A percentile compares a stretch with the other conserved stretches of the same genome.
Evolutionary conservation across 2,113 vertebrate species (phyloP).

Genomic region (Pantherophis guttatus): DNA sequence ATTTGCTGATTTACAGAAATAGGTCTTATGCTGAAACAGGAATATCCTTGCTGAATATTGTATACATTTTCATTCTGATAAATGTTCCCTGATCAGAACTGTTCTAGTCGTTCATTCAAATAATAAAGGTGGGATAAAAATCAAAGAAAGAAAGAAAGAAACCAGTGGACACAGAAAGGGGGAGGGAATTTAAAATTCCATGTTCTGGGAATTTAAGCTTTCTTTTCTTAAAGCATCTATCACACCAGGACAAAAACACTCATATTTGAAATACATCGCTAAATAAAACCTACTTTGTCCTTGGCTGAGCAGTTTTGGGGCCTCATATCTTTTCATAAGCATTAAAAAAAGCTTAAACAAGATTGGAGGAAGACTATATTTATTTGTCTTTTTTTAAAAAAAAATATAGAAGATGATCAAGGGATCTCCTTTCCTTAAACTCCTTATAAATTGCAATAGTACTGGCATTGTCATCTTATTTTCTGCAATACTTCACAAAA

Average conservation of each 20-base stretch:
- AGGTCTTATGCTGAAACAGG: background rate
- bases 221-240: background rate
- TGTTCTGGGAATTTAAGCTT: background rate
- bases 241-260: background rate
- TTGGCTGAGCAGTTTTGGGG: background rate
- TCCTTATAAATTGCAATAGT: background rate
- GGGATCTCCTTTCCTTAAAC: background rate
- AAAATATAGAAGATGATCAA: background rate
- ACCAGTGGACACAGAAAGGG: background rate
- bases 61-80: background rate
- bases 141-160: background rate
- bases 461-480: background rate
- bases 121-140: background rate
- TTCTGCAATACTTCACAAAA: background rate
- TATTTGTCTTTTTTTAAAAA: background rate
- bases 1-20: background rate
- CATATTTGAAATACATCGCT: background rate
- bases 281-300: background rate
- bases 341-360: background rate
- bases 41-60: background rate
- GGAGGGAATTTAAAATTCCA: background rate
- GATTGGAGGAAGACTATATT: background rate
- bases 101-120: background rate
- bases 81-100: background rate
- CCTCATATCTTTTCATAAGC: background rate